phyloP scores from a whole-genome alignment of 1,140 invertebrate species.

The Ruditapes philippinarum region DNA sequence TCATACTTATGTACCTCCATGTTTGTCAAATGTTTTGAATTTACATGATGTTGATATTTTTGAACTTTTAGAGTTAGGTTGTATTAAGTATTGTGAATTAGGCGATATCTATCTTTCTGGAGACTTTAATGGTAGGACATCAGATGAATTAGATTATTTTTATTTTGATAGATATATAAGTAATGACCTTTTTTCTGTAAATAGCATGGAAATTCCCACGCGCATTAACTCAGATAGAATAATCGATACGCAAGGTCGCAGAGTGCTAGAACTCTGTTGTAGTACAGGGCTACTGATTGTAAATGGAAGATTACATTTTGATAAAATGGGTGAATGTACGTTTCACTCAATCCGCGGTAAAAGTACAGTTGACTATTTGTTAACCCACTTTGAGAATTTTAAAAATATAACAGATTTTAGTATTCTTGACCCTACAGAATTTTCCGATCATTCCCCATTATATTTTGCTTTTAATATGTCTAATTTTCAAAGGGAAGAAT shows the following conservation, averaged over 20 bases:
- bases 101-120: slow-evolving; percentile 11
- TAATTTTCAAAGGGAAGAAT: not conserved
- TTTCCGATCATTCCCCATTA: slow-evolving; percentile 9
- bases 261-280: not conserved
- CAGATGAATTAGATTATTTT: slow-evolving; percentile 22
- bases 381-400: not conserved
- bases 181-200: not conserved
- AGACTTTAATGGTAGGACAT: slow-evolving; percentile 12
- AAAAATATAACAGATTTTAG: not conserved
- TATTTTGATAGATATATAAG: not conserved
- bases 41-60: slow-evolving; percentile 12
- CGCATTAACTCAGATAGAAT: not conserved
- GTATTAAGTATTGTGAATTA: not conserved
- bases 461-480: not conserved
- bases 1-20: slow-evolving; percentile 27
- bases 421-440: not conserved
- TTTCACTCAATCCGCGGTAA: not conserved
- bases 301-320: not conserved
- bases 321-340: not conserved
- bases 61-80: slow-evolving; percentile 8
- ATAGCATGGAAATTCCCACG: not conserved
- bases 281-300: not conserved
- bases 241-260: not conserved
- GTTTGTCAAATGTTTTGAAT: slow-evolving; percentile 16
- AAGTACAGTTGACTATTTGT: not conserved